A percentile compares a stretch with the other conserved stretches of the same genome.
These are phyloP conservation scores for Cecropterus lyciades DNA, from an alignment of 1,140 invertebrate genomes.

Conservation along the genomic window DNA sequence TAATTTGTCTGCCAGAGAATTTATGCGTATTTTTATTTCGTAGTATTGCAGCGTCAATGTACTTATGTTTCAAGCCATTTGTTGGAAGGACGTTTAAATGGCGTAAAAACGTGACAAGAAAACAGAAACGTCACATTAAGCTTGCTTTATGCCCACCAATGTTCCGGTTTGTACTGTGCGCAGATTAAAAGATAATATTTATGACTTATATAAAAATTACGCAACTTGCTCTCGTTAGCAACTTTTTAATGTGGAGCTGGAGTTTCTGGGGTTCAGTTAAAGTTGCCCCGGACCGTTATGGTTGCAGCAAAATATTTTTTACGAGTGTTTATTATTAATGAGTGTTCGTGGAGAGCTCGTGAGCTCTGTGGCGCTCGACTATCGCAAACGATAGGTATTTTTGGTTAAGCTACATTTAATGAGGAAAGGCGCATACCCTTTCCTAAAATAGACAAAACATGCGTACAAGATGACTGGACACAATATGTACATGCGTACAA, in stretches of 20 bases:
- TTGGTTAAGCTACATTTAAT: background rate
- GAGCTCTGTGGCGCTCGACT: background rate
- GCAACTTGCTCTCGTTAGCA: slow-evolving; percentile 19
- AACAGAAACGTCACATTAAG: slow-evolving; percentile 70
- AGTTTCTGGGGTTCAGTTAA: background rate
- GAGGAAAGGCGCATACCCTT: too few relatives aligned
- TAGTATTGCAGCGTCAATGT: slow-evolving; percentile 51
- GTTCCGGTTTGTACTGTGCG: slow-evolving; percentile 56
- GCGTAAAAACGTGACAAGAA: slow-evolving; percentile 77
- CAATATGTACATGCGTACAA: too few relatives aligned
- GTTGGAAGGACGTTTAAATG: slow-evolving; percentile 67
- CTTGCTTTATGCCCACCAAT: slow-evolving; percentile 63
- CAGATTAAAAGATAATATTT: slow-evolving; percentile 69
- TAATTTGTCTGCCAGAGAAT: slow-evolving; percentile 17
- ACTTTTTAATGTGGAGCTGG: slow-evolving; percentile 10
- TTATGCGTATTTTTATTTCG: slow-evolving; percentile 26
- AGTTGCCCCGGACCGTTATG: background rate
- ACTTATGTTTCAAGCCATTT: slow-evolving; percentile 68
- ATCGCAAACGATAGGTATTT: background rate
- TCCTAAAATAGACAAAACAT: too few relatives aligned
- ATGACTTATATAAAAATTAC: slow-evolving; percentile 42
- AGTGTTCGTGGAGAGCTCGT: background rate
- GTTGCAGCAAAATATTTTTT: background rate
- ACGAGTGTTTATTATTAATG: background rate
- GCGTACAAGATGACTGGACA: too few relatives aligned